phyloP scores from a whole-genome alignment of 2,888 invertebrate genomes.

The Ornithoptera alexandrae region DNA sequence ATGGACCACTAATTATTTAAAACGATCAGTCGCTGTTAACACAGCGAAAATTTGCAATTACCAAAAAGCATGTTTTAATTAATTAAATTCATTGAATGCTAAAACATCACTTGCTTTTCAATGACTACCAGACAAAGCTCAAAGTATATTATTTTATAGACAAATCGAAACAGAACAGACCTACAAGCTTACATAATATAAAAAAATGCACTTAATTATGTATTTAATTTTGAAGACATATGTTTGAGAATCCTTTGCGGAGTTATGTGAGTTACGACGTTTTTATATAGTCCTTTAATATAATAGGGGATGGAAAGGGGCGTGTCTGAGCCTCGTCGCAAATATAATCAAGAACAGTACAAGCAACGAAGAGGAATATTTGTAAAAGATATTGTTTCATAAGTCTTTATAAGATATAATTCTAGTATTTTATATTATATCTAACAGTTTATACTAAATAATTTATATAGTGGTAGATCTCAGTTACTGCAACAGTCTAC shows the following conservation, averaged over 20 bases:
- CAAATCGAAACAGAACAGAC: slow-evolving; percentile 62
- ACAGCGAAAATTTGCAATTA: slow-evolving; percentile 48
- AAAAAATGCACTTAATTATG: slow-evolving; percentile 25
- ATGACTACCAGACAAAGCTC: slow-evolving; percentile 73
- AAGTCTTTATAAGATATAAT: slow-evolving; percentile 3
- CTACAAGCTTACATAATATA: slow-evolving; percentile 55
- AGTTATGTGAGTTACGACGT: slow-evolving; percentile 44
- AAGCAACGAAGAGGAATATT: slow-evolving; percentile 41
- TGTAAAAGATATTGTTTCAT: slow-evolving; percentile 1
- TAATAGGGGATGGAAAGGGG: slow-evolving; percentile 76
- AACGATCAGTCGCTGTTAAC: slow-evolving; percentile 30
- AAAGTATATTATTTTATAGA: slow-evolving; percentile 79
- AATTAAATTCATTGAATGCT: slow-evolving; percentile 73
- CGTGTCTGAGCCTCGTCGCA: slow-evolving; percentile 74
- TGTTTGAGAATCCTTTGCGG: slow-evolving; percentile 38
- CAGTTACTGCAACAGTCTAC: no score
- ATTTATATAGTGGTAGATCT: no score
- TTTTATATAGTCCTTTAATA: slow-evolving; percentile 48
- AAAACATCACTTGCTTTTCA: slow-evolving; percentile 74
- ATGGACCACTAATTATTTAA: not conserved
- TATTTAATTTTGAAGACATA: slow-evolving; percentile 32
- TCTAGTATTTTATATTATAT: no score
- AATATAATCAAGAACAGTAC: slow-evolving; percentile 74
- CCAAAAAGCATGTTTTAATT: slow-evolving; percentile 65
- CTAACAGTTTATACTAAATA: no score